Conservation (phyloP, 2,888 invertebrate species). For the Cataglyphis albicans region DNA sequence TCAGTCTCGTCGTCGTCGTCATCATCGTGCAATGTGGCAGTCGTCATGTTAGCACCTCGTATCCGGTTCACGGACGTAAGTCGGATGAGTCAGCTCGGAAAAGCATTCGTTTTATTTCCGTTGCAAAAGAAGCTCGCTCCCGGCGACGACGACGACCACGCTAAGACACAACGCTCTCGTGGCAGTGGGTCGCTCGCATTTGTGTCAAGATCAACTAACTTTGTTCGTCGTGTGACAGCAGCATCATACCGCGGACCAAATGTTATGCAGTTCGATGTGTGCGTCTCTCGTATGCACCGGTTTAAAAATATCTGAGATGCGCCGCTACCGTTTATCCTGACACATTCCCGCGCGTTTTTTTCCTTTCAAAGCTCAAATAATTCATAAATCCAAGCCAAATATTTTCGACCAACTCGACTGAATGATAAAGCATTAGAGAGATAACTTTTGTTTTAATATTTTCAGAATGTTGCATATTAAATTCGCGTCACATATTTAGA, state of each 20-base stretch:
- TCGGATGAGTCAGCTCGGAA: slow-evolving; percentile 61
- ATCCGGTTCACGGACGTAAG: slow-evolving; percentile 34
- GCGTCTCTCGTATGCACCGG: slow-evolving; percentile 8
- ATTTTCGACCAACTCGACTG: background rate
- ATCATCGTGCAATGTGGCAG: slow-evolving; percentile 27
- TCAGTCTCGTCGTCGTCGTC: slow-evolving; percentile 3
- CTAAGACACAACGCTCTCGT: slow-evolving; percentile 62
- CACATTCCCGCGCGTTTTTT: slow-evolving; percentile 11
- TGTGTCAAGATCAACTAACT: slow-evolving; percentile 80
- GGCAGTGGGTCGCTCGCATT: slow-evolving; percentile 74
- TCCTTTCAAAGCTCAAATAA: background rate
- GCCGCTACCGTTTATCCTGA: background rate
- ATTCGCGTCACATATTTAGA: background rate
- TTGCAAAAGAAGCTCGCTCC: slow-evolving; percentile 51
- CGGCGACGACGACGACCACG: slow-evolving; percentile 36
- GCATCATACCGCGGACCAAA: slow-evolving; percentile 18
- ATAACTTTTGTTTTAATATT: slow-evolving; percentile 5
- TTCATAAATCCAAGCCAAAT: slow-evolving; percentile 22
- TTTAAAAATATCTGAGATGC: slow-evolving; percentile 43
- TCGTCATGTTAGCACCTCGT: slow-evolving; percentile 29
- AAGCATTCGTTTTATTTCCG: slow-evolving; percentile 64
- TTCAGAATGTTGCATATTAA: background rate
- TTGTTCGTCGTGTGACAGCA: slow-evolving; percentile 36
- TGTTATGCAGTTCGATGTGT: slow-evolving; percentile 28
- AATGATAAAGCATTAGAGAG: background rate